Conservation (phyloP, 2,113 vertebrate genomes). For the Lutjanus erythropterus region DNA sequence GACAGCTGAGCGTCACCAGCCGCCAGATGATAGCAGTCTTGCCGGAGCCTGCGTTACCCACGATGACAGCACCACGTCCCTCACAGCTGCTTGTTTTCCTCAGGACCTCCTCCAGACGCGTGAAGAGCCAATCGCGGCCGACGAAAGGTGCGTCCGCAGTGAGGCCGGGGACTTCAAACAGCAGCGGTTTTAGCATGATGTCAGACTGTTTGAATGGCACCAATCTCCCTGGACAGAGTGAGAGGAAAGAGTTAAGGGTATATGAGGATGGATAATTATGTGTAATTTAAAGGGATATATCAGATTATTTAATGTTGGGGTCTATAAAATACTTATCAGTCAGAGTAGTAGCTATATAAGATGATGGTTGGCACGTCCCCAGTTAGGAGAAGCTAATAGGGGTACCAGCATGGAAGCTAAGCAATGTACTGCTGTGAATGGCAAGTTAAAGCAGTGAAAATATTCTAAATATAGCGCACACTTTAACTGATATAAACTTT, state of each 20-base stretch:
- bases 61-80: conserved; percentile 89
- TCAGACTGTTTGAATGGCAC: conserved; percentile 94
- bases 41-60: conserved; percentile 95
- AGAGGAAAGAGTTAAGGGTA: not conserved
- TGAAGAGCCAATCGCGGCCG: conserved; percentile 96
- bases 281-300: too few relatives aligned
- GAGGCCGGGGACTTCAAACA: conserved; percentile 98
- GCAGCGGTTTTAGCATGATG: conserved; percentile 95
- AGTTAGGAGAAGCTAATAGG: too few relatives aligned
- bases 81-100: conserved; percentile 84
- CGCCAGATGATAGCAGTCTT: conserved; percentile 96
- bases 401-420: too few relatives aligned
- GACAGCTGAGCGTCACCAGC: conserved; percentile 96
- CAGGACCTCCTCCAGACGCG: conserved; percentile 90
- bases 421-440: too few relatives aligned
- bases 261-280: not conserved
- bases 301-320: too few relatives aligned
- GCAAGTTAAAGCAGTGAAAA: too few relatives aligned
- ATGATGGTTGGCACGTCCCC: too few relatives aligned
- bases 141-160: conserved; percentile 93
- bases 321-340: too few relatives aligned
- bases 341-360: too few relatives aligned
- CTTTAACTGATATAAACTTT: too few relatives aligned
- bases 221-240: conserved; percentile 86
- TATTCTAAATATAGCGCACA: too few relatives aligned